These are phyloP conservation scores for Hypomecis atomaria DNA, from an alignment of 2,888 invertebrate species.

Conservation along the genomic window DNA sequence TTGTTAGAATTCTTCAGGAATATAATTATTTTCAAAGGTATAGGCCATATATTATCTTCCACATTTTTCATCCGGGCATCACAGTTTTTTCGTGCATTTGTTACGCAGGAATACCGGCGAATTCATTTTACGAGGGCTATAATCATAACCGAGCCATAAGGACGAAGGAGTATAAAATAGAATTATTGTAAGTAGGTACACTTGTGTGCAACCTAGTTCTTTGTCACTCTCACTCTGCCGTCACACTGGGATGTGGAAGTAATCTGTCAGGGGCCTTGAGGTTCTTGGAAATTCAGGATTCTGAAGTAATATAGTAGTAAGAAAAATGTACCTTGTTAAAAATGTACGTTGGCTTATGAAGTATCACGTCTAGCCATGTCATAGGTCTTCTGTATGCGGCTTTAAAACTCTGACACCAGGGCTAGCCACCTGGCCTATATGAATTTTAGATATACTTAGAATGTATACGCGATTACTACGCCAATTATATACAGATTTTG, in stretches of 20 bases:
- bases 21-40: too few relatives aligned
- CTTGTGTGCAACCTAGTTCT: constrained; percentile 20
- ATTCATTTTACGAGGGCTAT: constrained; percentile 40
- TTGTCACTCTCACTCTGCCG: background rate
- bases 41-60: constrained; percentile 1
- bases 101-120: constrained; percentile 33
- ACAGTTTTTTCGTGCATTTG: constrained; percentile 36
- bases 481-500: too few relatives aligned
- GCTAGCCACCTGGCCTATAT: too few relatives aligned
- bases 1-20: too few relatives aligned
- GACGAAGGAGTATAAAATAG: constrained; percentile 25
- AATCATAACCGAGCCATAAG: constrained; percentile 38
- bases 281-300: background rate
- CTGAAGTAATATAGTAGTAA: too few relatives aligned
- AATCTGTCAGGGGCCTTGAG: background rate
- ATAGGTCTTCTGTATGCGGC: too few relatives aligned
- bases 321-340: too few relatives aligned
- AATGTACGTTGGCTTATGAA: too few relatives aligned
- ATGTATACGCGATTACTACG: too few relatives aligned
- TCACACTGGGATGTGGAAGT: background rate
- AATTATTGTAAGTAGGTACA: constrained; percentile 22
- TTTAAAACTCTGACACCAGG: too few relatives aligned
- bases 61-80: constrained; percentile 6
- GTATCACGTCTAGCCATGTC: too few relatives aligned
- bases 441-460: too few relatives aligned